Evolutionary conservation across 2,888 invertebrate genomes (phyloP).

Genomic region (Escarpia spicata): DNA sequence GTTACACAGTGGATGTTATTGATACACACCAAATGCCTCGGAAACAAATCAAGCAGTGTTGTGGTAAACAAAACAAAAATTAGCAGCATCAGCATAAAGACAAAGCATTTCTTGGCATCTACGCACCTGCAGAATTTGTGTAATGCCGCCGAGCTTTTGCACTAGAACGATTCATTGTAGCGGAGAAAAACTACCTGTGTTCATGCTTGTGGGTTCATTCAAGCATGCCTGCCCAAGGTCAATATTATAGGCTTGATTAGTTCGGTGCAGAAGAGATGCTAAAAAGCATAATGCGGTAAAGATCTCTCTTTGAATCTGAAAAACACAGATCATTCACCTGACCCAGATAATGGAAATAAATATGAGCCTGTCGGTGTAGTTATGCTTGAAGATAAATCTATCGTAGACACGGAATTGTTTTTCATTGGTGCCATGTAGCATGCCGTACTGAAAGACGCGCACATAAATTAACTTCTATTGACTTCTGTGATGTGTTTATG

Average conservation of each 20-base stretch:
- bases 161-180: background rate
- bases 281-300: background rate
- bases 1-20: background rate
- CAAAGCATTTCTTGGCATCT: background rate
- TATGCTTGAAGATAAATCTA: background rate
- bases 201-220: too few species aligned
- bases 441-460: too few species aligned
- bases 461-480: too few species aligned
- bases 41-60: background rate
- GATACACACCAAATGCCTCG: background rate
- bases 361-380: background rate
- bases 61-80: background rate
- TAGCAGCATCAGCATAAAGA: background rate
- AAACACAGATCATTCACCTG: background rate
- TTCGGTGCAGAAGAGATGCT: too few species aligned
- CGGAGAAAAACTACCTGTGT: too few species aligned
- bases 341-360: background rate
- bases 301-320: background rate
- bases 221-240: too few species aligned
- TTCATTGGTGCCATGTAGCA: background rate
- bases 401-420: background rate
- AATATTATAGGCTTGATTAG: too few species aligned
- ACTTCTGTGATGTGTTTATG: too few species aligned
- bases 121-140: background rate
- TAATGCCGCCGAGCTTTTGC: background rate